phyloP scores from a whole-genome alignment of 1,140 invertebrate species.

The Drosophila lini region DNA sequence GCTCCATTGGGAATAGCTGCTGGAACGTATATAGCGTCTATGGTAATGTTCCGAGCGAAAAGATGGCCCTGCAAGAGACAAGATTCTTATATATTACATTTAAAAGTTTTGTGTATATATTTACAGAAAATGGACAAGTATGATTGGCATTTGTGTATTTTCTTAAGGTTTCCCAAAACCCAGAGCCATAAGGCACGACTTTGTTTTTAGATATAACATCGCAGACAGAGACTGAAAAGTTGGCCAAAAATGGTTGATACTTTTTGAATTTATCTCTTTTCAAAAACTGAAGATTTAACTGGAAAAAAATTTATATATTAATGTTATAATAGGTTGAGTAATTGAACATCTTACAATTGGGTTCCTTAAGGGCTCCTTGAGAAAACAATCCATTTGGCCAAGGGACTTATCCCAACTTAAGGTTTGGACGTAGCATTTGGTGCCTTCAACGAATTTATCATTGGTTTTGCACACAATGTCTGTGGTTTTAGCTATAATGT shows the following conservation, averaged over 20 bases:
- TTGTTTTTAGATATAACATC: constrained; percentile 10
- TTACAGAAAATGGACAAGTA: constrained; percentile 1
- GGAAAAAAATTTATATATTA: not conserved
- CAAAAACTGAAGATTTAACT: not conserved
- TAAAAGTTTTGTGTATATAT: not conserved
- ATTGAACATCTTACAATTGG: not conserved
- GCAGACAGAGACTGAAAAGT: not conserved
- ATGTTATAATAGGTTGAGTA: rapidly evolving
- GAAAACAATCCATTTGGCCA: constrained; percentile 12
- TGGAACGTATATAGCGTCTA: not conserved
- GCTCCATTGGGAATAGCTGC: not conserved
- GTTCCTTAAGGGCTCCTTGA: not conserved
- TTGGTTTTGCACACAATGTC: not conserved
- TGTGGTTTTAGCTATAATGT: not conserved
- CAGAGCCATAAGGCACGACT: not conserved
- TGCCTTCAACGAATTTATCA: constrained; percentile 2
- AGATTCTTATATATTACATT: no score
- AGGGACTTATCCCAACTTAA: not conserved
- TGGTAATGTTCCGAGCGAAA: not conserved
- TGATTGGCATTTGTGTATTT: constrained; percentile 5
- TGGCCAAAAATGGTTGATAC: constrained; percentile 7
- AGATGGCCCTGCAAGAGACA: not conserved
- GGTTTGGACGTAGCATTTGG: not conserved
- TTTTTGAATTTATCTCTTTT: not conserved
- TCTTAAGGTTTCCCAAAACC: not conserved